Conservation (phyloP, 2,888 invertebrate genomes). For the Chloroclysta siterata region DNA sequence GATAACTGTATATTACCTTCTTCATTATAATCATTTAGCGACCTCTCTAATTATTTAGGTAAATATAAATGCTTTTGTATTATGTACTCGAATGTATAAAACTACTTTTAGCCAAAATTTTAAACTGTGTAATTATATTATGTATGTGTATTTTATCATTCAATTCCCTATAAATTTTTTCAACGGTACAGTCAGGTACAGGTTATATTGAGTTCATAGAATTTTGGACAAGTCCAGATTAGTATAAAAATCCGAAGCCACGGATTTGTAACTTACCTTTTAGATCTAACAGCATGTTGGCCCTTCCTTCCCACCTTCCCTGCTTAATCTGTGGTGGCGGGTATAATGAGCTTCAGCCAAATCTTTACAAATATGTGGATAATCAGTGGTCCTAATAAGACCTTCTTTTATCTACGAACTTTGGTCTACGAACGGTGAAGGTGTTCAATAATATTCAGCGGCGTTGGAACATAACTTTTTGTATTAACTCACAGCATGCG, state of each 20-base stretch:
- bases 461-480: conserved; percentile 65
- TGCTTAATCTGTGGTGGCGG: conserved; percentile 57
- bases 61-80: conserved; percentile 19
- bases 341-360: conserved; percentile 2
- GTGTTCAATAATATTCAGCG: conserved; percentile 45
- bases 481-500: conserved; percentile 64
- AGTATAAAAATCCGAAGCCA: conserved; percentile 35
- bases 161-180: neutral
- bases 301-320: conserved; percentile 68
- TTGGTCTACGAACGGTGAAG: conserved; percentile 37
- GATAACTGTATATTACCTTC: conserved; percentile 43
- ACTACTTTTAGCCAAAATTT: conserved; percentile 10
- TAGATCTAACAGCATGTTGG: conserved; percentile 65
- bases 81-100: conserved; percentile 13
- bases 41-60: conserved; percentile 27
- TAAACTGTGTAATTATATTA: conserved; percentile 3
- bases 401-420: neutral
- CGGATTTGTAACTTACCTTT: conserved; percentile 51
- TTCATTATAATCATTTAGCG: conserved; percentile 61
- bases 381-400: neutral
- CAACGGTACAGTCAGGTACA: neutral
- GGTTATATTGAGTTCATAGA: neutral
- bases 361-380: conserved; percentile 9
- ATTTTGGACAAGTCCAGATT: neutral
- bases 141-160: neutral